Evolutionary conservation across 2,797 vertebrate genomes (phyloP).

Genomic region (Enteromius viviparus): DNA sequence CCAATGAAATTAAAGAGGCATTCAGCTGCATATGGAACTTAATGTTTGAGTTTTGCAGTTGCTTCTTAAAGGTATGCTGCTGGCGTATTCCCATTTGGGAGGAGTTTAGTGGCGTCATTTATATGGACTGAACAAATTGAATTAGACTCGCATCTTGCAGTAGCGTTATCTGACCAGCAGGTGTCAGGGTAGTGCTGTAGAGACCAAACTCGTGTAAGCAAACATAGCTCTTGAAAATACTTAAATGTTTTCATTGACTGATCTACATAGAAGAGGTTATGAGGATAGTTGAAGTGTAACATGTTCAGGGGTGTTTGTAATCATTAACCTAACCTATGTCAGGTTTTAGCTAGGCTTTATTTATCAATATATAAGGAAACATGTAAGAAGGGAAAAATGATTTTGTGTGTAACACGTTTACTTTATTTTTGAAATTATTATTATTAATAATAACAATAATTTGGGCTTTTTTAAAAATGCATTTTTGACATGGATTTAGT

Average conservation of each 20-base stretch:
- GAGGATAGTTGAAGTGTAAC: neutral
- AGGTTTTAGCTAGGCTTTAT: neutral
- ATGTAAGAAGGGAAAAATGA: neutral
- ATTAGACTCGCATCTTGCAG: neutral
- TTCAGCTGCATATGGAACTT: neutral
- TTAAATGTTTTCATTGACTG: neutral
- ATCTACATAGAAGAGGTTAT: neutral
- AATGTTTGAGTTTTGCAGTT: neutral
- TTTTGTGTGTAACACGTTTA: neutral
- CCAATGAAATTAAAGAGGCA: neutral
- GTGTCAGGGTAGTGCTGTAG: neutral
- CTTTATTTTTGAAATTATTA: neutral
- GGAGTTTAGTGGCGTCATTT: neutral
- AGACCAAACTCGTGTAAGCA: neutral
- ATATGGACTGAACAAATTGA: neutral
- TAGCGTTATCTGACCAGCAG: conserved; percentile 7
- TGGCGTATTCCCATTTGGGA: neutral
- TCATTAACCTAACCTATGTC: neutral
- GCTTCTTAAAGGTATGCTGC: neutral
- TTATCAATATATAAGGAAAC: neutral
- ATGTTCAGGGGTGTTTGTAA: neutral
- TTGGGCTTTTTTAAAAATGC: neutral
- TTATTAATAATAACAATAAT: no score
- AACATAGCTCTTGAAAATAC: no score
- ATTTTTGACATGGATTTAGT: neutral